Conservation (phyloP, 2,113 vertebrate species). For the Cathartes aura region DNA sequence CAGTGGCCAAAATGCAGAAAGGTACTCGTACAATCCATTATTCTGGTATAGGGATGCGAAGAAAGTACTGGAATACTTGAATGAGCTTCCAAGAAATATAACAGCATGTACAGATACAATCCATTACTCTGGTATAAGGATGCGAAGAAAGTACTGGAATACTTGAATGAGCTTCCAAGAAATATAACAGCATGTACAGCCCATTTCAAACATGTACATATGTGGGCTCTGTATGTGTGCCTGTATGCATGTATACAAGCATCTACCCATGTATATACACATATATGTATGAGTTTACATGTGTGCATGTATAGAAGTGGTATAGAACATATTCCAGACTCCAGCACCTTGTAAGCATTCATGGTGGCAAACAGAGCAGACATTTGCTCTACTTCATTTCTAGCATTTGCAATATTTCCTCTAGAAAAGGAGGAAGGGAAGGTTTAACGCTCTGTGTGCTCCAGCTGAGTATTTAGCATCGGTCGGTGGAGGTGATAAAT, state of each 20-base stretch:
- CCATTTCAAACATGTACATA: not conserved
- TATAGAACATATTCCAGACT: not conserved
- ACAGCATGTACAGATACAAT: not conserved
- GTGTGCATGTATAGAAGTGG: not conserved
- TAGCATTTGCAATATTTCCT: not conserved
- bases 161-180: not conserved
- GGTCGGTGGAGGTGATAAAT: not conserved
- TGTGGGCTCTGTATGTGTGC: not conserved
- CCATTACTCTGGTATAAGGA: not conserved
- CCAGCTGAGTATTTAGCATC: not conserved
- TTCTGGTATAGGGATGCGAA: not conserved
- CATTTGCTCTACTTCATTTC: not conserved
- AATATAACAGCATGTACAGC: not conserved
- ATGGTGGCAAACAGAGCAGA: not conserved
- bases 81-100: not conserved
- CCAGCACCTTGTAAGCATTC: not conserved
- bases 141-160: not conserved
- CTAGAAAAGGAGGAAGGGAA: not conserved
- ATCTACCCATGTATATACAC: not conserved
- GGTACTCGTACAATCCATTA: not conserved
- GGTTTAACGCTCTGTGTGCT: not conserved
- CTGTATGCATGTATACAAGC: not conserved
- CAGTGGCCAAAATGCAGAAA: not conserved
- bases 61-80: not conserved
- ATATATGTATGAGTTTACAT: fast-evolving